Evolutionary conservation across 2,888 invertebrate species (phyloP).

Genomic region (Stenotaenia linearis): DNA sequence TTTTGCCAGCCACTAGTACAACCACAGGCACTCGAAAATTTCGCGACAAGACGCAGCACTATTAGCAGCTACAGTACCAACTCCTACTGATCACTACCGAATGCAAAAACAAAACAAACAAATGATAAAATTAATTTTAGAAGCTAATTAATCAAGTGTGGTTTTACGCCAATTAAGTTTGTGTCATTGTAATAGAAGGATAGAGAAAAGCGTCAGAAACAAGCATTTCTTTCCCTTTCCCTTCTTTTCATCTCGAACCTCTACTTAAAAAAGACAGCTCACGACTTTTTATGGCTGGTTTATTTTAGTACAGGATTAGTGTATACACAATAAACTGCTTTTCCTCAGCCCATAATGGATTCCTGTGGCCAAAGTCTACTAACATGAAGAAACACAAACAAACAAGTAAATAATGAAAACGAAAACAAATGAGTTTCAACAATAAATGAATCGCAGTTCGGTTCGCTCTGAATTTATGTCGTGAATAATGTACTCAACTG

Average conservation of each 20-base stretch:
- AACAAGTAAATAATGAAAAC: not conserved
- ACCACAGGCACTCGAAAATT: slow-evolving; percentile 24
- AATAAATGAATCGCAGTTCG: too few relatives aligned
- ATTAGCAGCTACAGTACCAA: slow-evolving; percentile 26
- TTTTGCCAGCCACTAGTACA: slow-evolving; percentile 22
- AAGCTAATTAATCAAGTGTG: not conserved
- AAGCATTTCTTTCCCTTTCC: not conserved
- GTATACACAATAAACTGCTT: not conserved
- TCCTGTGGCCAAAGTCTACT: not conserved
- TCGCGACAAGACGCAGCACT: slow-evolving; percentile 26
- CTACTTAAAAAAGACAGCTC: not conserved
- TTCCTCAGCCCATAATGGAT: not conserved
- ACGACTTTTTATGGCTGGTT: not conserved
- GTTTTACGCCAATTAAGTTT: not conserved
- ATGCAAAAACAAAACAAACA: not conserved
- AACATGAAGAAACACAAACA: not conserved
- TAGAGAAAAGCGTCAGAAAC: not conserved
- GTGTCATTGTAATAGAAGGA: not conserved
- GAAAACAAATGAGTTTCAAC: too few relatives aligned
- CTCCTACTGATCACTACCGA: not conserved
- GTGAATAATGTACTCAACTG: too few relatives aligned
- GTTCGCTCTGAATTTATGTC: too few relatives aligned
- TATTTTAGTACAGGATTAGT: slow-evolving; percentile 5
- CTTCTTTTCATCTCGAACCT: not conserved
- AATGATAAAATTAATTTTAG: not conserved